Evolutionary conservation across 53 echinoderm and acorn worm genomes (phyloP).

Genomic region (Paracentrotus lividus): DNA sequence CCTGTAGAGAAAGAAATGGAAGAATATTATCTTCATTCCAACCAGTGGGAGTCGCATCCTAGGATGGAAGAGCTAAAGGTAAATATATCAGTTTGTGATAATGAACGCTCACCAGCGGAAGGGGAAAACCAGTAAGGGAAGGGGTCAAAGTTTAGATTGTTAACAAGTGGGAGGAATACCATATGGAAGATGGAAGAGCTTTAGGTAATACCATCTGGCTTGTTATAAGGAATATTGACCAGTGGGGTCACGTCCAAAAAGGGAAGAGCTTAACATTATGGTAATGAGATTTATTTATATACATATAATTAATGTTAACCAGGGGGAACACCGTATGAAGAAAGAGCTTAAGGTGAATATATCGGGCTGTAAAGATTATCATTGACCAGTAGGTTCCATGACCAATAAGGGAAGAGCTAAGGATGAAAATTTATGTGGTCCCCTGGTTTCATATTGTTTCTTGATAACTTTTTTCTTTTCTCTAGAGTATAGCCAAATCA

Average conservation of each 20-base stretch:
- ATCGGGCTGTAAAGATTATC: too few relatives aligned
- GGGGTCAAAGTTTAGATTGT: not conserved
- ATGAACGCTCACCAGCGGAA: too few relatives aligned
- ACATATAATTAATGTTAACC: not conserved
- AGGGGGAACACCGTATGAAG: not conserved
- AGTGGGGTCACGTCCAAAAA: too few relatives aligned
- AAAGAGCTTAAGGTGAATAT: not conserved
- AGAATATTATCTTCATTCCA: constrained; percentile 75
- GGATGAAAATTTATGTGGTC: too few relatives aligned
- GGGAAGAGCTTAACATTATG: too few relatives aligned
- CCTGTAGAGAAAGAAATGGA: constrained; percentile 82
- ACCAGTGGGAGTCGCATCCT: constrained; percentile 89
- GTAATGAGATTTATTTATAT: not conserved
- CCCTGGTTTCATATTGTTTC: not conserved
- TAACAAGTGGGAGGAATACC: not conserved
- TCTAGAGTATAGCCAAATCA: constrained; percentile 83
- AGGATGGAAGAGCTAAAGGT: constrained; percentile 92
- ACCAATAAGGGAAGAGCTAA: too few relatives aligned
- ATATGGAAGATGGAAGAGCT: not conserved
- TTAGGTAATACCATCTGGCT: not conserved
- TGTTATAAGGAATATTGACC: not conserved
- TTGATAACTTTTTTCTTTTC: not conserved
- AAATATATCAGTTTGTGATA: too few relatives aligned
- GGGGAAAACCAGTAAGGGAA: too few relatives aligned
- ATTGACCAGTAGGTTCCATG: too few relatives aligned